Base-by-base conservation (phyloP, 2,113 vertebrate genomes). In the Nothobranchius furzeri region DNA sequence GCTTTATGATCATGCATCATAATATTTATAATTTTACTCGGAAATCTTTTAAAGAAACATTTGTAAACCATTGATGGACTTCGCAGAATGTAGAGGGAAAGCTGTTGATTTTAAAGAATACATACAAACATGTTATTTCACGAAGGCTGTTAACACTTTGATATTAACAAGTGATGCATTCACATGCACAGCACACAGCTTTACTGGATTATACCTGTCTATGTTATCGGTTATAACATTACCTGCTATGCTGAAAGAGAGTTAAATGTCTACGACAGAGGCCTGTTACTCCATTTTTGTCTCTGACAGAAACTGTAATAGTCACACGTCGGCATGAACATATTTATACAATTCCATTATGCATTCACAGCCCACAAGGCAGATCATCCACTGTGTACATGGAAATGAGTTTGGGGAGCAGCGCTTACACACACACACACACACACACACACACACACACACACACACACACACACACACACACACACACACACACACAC, bases 111-210 rank as follows among this genome's bases (percentile, higher is more conserved):
- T 40, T 40, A 7, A 82, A 85, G 74, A 86, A 84, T 93, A 95
- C 95, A 95, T 96, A 92, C 82, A 73, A 79, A 66, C 20, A 55
- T 68, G 54, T 65, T 68, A 71, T 76, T 64, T 71, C 70, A 9
- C 88, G 87, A 89, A 88, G 89, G 85, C 80, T 66, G 79, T 88
- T 83, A 85, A 94, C 88, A 88, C 81, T 77, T 90, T 90, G 90
- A 87, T 85, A 88, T 83, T 72, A 75, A 82, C 73, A 63, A 54
- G 58, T 64, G 53, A 70, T 71, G 65, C 63, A 68, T 78, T 71
- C 90, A 88, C 81, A 86, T 87, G 91, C 89, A 91, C 93, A 90
- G 90, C 90, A 88, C 92, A 90, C 70, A 91, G 91, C 86, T 93
- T 82, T 36, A 81, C 88, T 82, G 76, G 92, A 90, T 88, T 30